phyloP scores from a whole-genome alignment of 2,113 vertebrate genomes.

The Phodopus roborovskii region DNA sequence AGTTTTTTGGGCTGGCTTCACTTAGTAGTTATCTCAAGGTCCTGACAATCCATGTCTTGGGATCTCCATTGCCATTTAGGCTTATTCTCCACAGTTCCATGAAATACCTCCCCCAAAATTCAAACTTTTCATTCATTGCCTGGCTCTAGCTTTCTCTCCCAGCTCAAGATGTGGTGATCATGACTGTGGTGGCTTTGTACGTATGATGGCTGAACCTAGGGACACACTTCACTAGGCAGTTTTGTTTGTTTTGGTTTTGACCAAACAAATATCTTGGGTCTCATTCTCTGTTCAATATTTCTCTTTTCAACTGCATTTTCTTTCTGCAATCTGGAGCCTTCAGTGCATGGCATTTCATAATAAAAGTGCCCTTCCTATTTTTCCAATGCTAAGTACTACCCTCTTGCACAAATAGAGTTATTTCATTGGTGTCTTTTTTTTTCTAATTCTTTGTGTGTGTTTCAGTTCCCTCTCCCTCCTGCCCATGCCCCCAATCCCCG shows the following conservation, averaged over 20 bases:
- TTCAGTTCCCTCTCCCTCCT: no score
- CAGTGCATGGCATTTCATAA: neutral
- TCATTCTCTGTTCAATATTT: neutral
- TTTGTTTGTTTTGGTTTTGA: neutral
- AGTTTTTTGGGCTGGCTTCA: neutral
- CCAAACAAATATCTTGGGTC: neutral
- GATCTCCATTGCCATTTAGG: neutral
- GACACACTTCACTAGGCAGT: neutral
- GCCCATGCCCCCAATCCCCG: no score
- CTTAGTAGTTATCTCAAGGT: neutral
- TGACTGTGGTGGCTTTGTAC: neutral
- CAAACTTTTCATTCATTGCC: neutral
- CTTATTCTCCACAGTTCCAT: neutral
- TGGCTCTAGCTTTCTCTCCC: neutral
- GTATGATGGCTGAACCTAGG: neutral
- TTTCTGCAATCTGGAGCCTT: neutral
- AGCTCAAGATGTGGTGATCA: neutral
- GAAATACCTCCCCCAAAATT: no score
- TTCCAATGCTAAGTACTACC: neutral
- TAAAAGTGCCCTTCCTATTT: neutral
- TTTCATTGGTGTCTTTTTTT: neutral
- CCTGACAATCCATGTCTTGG: neutral
- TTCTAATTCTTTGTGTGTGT: fast-evolving
- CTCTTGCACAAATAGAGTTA: no score
- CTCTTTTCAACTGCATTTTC: neutral